These are phyloP conservation scores for Martes martes DNA, from an alignment of 2,113 vertebrate genomes.

Conservation along the genomic window DNA sequence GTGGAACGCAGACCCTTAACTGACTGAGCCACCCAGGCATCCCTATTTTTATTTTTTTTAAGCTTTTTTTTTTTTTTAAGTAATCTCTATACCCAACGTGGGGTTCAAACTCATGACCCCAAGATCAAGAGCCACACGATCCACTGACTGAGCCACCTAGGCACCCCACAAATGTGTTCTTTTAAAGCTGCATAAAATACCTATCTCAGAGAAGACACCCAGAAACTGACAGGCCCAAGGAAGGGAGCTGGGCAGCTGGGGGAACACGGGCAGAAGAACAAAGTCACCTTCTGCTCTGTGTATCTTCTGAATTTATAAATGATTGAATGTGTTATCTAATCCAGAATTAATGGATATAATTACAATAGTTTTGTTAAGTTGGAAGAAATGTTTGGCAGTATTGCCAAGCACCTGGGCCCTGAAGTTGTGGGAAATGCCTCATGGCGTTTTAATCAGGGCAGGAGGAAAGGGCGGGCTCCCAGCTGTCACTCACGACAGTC, in stretches of 20 bases:
- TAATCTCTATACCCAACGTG: neutral
- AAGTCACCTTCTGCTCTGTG: neutral
- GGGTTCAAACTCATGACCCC: neutral
- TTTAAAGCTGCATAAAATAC: neutral
- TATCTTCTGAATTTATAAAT: constrained; percentile 29
- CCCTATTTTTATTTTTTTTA: neutral
- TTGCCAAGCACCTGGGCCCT: constrained; percentile 62
- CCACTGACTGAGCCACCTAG: neutral
- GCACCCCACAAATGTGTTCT: neutral
- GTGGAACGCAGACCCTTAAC: neutral
- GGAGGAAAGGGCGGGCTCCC: constrained; percentile 55
- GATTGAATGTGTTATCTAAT: neutral
- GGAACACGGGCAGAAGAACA: neutral
- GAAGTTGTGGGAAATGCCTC: neutral
- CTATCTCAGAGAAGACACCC: neutral
- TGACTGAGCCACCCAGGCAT: neutral
- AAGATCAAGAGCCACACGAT: neutral
- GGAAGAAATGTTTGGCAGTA: constrained; percentile 57
- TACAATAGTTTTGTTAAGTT: constrained; percentile 16
- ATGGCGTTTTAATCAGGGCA: neutral
- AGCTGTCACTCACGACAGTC: constrained; percentile 34
- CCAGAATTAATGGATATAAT: constrained; percentile 35
- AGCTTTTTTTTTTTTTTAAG: neutral
- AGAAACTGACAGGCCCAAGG: neutral
- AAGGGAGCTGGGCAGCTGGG: neutral